Conservation (phyloP, 2,113 vertebrate species). For the Pica pica region DNA sequence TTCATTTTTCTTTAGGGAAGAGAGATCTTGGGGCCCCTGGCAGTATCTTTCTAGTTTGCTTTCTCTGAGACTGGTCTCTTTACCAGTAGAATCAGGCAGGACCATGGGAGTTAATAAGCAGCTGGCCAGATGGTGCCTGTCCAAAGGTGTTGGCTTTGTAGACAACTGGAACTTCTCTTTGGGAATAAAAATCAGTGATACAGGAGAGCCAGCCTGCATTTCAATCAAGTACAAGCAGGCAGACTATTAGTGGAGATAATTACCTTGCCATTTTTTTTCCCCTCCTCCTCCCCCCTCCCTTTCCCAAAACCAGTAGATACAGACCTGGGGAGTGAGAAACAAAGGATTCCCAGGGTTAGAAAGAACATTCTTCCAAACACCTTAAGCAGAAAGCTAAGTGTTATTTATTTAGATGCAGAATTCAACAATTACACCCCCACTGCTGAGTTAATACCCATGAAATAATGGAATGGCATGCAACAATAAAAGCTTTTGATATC, state of each 20-base stretch:
- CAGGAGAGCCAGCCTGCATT: constrained; percentile 44
- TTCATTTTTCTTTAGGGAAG: constrained; percentile 24
- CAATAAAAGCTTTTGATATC: neutral
- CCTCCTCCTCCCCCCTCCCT: neutral
- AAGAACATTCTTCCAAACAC: neutral
- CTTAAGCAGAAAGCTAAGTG: neutral
- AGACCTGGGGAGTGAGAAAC: neutral
- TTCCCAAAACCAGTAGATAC: neutral
- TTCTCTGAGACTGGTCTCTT: neutral
- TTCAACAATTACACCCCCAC: neutral
- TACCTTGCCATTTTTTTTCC: neutral
- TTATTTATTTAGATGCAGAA: neutral
- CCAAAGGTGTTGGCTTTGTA: constrained; percentile 70
- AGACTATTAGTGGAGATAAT: constrained; percentile 31
- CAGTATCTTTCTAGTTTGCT: neutral
- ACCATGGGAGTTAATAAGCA: constrained; percentile 55
- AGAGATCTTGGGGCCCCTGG: neutral
- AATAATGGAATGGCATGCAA: neutral
- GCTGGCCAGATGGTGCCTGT: constrained; percentile 68
- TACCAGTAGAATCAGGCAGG: neutral
- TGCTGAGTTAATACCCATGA: neutral
- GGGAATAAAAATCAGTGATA: constrained; percentile 57
- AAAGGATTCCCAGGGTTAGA: neutral
- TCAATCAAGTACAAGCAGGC: constrained; percentile 62
- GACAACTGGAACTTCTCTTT: constrained; percentile 65